Evolutionary conservation across 2,888 invertebrate species (phyloP), one percentile per base, ranked within the genome.

Genomic region (Coenonympha arcania): DNA sequence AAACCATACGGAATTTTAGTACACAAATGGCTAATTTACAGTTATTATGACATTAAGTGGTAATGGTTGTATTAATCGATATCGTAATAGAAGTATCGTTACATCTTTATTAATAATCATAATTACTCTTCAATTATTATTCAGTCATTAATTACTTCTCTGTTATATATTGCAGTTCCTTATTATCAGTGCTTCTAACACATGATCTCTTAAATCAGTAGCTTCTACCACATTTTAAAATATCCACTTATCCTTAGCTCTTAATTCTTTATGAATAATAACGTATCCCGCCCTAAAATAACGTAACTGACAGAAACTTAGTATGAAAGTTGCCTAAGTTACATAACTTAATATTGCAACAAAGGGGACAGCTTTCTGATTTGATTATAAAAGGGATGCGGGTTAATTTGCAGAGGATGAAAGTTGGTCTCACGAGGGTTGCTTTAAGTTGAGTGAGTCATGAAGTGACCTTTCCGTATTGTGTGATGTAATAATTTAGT

Each of bases 341-440:
- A 39, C 19, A 36, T 28, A 43, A 43, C 43, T 48, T 42, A 28
- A 51, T 46, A 42, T 39, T 18, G 34, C 40, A 40, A 42, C 42
- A 51, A 41, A 46, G 37, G 37, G 51, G 51, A 47, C 40, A 45
- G 41, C 39, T 50, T 55, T 48, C 24, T 49, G 53, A 60, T 60
- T 57, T 55, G 54, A 57, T 58, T 52, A 57, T 42, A 33, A 46
- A 50, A 54, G 52, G 58, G 55, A 54, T 56, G 43, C 26, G 41
- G 49, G 57, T 56, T 59, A 60, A 61, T 60, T 58, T 37, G 56
- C 42, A 50, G 48, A 56, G 55, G 57, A 24, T 31, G 50, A 46
- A 55, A 57, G 52, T 50, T 48, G 24, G 47, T 47, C 42, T 50
- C 51, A 42, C 52, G 46, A 50, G 57, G 50, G 50, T 53, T 46